These are phyloP conservation scores for Sclerodermus sp. DNA, from an alignment of 2,888 invertebrate species.

Conservation along the genomic window DNA sequence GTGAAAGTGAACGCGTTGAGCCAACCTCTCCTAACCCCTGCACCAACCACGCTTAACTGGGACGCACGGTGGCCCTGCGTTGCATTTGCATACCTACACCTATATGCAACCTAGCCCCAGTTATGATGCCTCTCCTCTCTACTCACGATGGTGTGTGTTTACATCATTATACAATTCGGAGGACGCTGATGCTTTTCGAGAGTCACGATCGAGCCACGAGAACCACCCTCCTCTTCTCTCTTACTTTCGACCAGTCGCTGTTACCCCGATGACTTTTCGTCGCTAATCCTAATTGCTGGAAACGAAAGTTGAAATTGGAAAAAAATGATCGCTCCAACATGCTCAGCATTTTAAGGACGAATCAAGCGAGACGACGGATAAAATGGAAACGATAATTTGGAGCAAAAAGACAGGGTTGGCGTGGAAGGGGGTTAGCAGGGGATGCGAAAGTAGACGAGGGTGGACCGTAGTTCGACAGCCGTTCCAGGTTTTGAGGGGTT, in stretches of 20 bases:
- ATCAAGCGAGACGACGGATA: neutral
- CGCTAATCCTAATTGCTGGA: too few species aligned
- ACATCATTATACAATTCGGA: too few species aligned
- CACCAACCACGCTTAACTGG: conserved; percentile 29
- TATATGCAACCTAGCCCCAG: neutral
- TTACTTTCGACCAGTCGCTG: too few species aligned
- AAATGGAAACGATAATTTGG: neutral
- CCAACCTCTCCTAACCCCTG: conserved; percentile 22
- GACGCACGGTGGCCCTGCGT: conserved; percentile 16
- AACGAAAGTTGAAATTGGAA: too few species aligned
- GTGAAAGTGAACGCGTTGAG: conserved; percentile 35
- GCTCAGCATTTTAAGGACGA: neutral
- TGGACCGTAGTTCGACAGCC: conserved; percentile 21
- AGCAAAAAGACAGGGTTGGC: conserved; percentile 8
- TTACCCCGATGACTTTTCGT: too few species aligned
- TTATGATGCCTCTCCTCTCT: too few species aligned
- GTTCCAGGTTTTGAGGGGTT: conserved; percentile 22
- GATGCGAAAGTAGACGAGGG: conserved; percentile 16
- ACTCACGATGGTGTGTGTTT: too few species aligned
- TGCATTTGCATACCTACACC: conserved; percentile 9
- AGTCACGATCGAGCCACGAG: too few species aligned
- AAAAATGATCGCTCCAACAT: neutral
- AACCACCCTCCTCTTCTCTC: too few species aligned
- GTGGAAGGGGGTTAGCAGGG: conserved; percentile 8
- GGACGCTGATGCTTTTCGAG: too few species aligned